These are phyloP conservation scores for Indicator indicator DNA, from an alignment of 2,113 vertebrate species.

Conservation along the genomic window DNA sequence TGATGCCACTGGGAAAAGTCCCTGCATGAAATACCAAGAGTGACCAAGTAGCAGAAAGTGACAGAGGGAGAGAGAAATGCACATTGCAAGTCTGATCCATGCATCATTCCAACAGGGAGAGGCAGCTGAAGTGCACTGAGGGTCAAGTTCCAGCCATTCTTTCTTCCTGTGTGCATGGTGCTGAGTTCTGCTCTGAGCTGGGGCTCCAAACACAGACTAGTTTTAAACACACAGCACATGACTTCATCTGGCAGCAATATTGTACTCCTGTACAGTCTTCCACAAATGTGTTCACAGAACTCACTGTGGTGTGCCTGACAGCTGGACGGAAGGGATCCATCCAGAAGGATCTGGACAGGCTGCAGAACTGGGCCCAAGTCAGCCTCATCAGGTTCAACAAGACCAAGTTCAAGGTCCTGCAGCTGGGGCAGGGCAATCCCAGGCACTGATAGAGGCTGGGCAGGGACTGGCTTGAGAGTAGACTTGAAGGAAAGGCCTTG, in stretches of 20 bases:
- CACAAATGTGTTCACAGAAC: not conserved
- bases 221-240: not conserved
- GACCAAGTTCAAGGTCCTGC: too few relatives aligned
- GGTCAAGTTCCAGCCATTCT: not conserved
- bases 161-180: not conserved
- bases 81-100: not conserved
- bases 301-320: too few relatives aligned
- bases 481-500: too few relatives aligned
- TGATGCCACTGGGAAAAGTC: not conserved
- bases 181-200: not conserved
- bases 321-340: too few relatives aligned
- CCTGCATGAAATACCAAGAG: not conserved
- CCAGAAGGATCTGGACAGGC: too few relatives aligned
- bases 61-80: not conserved
- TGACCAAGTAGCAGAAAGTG: not conserved
- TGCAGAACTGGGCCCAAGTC: too few relatives aligned
- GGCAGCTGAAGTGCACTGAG: not conserved
- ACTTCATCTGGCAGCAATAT: not conserved
- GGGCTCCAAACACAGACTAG: not conserved
- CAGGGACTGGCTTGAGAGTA: too few relatives aligned
- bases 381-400: too few relatives aligned
- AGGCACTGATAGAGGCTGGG: too few relatives aligned
- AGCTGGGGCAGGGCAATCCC: too few relatives aligned
- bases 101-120: not conserved
- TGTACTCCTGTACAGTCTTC: not conserved